Conservation (phyloP, 2,797 vertebrate species). For the Arremon aurantiirostris region DNA sequence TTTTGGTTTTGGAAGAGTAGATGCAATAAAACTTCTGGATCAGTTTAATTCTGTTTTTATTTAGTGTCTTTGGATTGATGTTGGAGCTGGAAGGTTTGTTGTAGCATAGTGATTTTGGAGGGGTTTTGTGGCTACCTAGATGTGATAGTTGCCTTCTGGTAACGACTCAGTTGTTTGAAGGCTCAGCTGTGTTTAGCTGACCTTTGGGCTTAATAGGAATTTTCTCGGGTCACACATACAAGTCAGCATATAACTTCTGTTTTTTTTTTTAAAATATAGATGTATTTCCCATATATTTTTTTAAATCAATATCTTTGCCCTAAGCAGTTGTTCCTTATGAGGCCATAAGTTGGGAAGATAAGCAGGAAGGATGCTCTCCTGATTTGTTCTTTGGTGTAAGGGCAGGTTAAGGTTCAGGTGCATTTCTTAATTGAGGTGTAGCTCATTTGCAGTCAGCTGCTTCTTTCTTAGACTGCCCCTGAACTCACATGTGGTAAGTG, state of each 20-base stretch:
- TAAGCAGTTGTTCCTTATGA: neutral
- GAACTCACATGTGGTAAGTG: neutral
- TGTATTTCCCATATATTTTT: accelerated
- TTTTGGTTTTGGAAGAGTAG: neutral
- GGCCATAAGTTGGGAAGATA: neutral
- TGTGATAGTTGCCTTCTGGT: neutral
- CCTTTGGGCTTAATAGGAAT: neutral
- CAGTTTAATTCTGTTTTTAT: neutral
- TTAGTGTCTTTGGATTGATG: neutral
- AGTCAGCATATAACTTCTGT: neutral
- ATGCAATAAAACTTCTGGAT: neutral
- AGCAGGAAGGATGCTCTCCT: neutral
- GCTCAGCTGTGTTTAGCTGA: neutral
- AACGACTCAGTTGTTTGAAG: neutral
- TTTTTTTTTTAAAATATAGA: neutral
- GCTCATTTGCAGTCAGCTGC: neutral
- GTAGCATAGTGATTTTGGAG: neutral
- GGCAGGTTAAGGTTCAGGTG: neutral
- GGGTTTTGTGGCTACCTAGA: neutral
- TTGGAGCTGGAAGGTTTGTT: neutral
- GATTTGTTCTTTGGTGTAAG: neutral
- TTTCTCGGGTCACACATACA: neutral
- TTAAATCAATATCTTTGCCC: neutral
- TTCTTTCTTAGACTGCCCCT: neutral
- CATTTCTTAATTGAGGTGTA: neutral